A percentile compares a stretch with the other conserved stretches of the same genome.
Evolutionary conservation across 2,113 vertebrate species (phyloP).

Genomic region (Mesoclemmys tuberculata): DNA sequence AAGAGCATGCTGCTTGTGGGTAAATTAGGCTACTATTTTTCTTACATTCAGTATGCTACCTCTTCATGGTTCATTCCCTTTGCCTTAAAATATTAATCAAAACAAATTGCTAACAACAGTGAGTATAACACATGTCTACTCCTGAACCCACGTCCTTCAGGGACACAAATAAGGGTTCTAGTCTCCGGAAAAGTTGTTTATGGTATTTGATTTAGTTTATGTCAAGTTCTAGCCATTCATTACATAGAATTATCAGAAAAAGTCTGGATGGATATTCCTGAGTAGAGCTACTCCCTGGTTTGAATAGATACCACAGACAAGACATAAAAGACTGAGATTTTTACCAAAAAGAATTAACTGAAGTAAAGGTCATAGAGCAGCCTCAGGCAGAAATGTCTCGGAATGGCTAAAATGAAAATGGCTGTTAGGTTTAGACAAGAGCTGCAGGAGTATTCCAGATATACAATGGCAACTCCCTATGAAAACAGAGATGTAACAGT

Average conservation of each 20-base stretch:
- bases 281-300: neutral
- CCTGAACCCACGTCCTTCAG: neutral
- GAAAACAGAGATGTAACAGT: neutral
- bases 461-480: neutral
- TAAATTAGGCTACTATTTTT: neutral
- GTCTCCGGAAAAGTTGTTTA: neutral
- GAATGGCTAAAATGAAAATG: accelerated
- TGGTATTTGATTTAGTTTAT: neutral
- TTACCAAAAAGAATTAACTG: no score
- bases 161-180: neutral
- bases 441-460: neutral
- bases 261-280: neutral
- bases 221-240: neutral
- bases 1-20: neutral
- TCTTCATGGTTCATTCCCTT: neutral
- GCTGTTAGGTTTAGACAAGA: neutral
- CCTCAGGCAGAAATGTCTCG: neutral
- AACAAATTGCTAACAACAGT: neutral
- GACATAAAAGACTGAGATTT: neutral
- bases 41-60: neutral
- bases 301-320: neutral
- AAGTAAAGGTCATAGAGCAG: neutral
- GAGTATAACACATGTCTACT: neutral
- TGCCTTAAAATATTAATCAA: neutral
- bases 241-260: neutral